Base-by-base conservation (phyloP, 1,140 invertebrate genomes). In the Antheraea mylitta region DNA sequence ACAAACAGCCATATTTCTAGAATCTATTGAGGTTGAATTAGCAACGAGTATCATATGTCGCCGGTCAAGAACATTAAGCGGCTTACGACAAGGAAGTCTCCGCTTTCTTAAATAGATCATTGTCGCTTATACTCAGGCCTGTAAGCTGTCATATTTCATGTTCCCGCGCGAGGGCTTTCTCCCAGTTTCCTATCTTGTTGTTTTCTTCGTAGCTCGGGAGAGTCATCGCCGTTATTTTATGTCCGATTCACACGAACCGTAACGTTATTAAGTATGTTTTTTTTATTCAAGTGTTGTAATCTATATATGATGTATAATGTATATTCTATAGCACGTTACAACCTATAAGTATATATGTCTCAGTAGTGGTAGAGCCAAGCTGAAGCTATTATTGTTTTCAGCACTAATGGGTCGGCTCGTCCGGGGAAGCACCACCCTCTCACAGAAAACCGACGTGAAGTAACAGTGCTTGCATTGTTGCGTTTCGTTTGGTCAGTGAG, bases 91-190 rank as follows among this genome's bases (percentile, higher is more conserved):
- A 53, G 45, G 45, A 53, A 53, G 45, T 53, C 45, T 53, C 45
- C 11, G 45, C 45, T 53, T 53, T 53, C 45, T 53, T 53, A 53
- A 53, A 53, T 53, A 53, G 45, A 53, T 53, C 45, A 53, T 53
- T 53, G 45, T 53, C 45, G 45, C 45, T 53, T 53, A 53, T 53
- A 13, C 45, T 16, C 45, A 16, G 45, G 45, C 9, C 45, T 53
- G 11, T 53, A 53, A 53, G 45, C 45, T 53, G 45, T 53, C 45
- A 53, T 53, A 53, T 53, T 53, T 53, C 45, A 53, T 53, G 45
- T 53, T 16, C 11, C 16, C 45, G 45, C 16, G 45, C 45, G 45
- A 53, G 45, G 45, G 45, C 45, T 53, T 53, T 53, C 45, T 53
- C 16, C 45, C 5, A 53, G 45, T 53, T 53, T 16, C 16, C 45